Evolutionary conservation across 2,113 vertebrate species (phyloP), one percentile per base, ranked within the genome.

Genomic region (Leptosomus discolor): DNA sequence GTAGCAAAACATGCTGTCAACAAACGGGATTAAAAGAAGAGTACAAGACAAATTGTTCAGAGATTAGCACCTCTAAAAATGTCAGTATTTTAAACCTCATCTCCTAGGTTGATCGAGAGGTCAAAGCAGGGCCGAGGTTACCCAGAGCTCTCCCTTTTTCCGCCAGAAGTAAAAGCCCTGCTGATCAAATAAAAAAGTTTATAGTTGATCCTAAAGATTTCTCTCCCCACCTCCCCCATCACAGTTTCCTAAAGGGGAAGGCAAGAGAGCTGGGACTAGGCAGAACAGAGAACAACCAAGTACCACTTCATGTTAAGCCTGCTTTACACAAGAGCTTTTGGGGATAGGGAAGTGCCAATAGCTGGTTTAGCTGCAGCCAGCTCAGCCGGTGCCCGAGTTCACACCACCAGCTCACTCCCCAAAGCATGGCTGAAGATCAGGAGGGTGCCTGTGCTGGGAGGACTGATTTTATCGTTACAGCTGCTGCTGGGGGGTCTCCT

Each of bases 21-120:
- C 64, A 71, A 68, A 84, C 2, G 5, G 48, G 83, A 64, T 95
- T 87, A 65, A 69, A 90, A 69, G 36, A 68, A 70, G 53, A 60
- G 32, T 32, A 56, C 45, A 73, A 65, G 39, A 78, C 51, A 87
- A 91, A 70, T 18, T 68, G 51, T 86, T 81, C 43, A n/a, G 73
- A 85, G 80, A 87, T 94, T 87, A 94, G 60, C 64, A 78, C 81
- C 60, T 94, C 94, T 93, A 80, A 93, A 95, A 94, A 88, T 56
- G 48, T 82, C 57, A 79, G 37, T 48, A 85, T 91, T 95, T 88
- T 69, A 90, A 85, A 58, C 15, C 22, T 76, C 39, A 41, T 76
- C 45, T 85, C 50, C n/a, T 68, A 83, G 78, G 46, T 83, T 3
- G 0, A 82, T 65, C 2, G 0, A 90, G 77, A 76, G 0, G 0